These are phyloP conservation scores for Megaustenia siamemsis DNA, from an alignment of 2,888 invertebrate species.

Conservation along the genomic window DNA sequence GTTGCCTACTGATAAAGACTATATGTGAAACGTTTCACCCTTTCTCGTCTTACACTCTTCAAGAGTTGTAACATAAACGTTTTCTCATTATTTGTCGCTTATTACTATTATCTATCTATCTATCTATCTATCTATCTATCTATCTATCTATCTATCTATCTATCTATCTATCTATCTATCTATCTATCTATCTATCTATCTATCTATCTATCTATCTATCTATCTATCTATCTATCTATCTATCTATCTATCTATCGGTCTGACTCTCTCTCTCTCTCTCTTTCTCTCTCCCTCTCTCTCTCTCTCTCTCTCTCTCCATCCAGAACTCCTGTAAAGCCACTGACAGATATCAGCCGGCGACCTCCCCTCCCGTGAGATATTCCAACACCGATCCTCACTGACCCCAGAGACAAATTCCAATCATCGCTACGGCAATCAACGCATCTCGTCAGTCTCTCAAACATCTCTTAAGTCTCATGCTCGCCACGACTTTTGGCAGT, in stretches of 20 bases:
- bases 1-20: no score
- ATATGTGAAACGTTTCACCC: no score
- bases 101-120: conserved; percentile 5
- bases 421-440: background rate
- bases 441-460: background rate
- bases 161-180: background rate
- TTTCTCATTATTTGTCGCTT: no score
- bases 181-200: background rate
- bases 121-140: background rate
- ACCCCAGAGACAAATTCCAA: background rate
- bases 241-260: background rate
- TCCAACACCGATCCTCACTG: background rate
- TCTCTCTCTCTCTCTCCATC: no score
- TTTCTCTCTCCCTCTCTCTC: conserved; percentile 31
- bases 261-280: conserved; percentile 10
- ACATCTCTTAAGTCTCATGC: background rate
- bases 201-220: no score
- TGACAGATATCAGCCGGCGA: background rate
- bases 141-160: background rate
- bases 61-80: no score
- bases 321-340: background rate
- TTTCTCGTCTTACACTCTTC: no score
- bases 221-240: background rate
- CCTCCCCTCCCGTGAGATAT: conserved; percentile 25
- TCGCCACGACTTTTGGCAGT: background rate